Percentiles rank a stretch among this genome's conserved stretches.
Evolutionary conservation across 1,140 invertebrate genomes (phyloP).

Genomic region (Anthonomus grandis): DNA sequence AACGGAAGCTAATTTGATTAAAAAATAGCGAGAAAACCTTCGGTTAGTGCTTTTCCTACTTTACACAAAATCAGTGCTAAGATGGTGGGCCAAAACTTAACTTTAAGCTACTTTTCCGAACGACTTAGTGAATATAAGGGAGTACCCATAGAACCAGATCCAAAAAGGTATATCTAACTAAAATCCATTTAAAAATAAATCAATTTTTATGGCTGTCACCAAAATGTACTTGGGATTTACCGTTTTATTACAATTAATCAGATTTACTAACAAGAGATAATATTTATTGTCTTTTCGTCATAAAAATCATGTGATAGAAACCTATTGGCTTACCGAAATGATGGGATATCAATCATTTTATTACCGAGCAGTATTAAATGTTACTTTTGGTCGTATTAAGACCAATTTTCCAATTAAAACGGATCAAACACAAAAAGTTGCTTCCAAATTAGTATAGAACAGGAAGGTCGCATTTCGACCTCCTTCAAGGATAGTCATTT

Average conservation of each 20-base stretch:
- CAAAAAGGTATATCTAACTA: conserved; percentile 7
- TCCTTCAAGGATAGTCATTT: conserved; percentile 7
- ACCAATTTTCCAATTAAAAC: conserved; percentile 11
- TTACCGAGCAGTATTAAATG: too few relatives aligned
- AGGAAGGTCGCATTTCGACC: conserved; percentile 8
- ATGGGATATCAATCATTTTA: too few relatives aligned
- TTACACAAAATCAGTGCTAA: not conserved
- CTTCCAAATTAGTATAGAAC: conserved; percentile 1
- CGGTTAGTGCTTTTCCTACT: not conserved
- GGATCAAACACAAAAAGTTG: conserved; percentile 3
- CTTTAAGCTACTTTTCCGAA: conserved; percentile 10
- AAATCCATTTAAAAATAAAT: too few relatives aligned
- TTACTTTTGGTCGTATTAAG: too few relatives aligned
- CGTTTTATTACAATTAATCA: too few relatives aligned
- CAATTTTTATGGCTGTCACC: too few relatives aligned
- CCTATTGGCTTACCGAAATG: too few relatives aligned
- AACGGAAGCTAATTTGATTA: conserved; percentile 1
- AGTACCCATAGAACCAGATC: not conserved
- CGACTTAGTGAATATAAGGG: not conserved
- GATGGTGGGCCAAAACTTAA: conserved; percentile 17
- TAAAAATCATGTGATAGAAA: too few relatives aligned
- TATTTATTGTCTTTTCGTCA: too few relatives aligned
- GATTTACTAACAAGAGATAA: too few relatives aligned
- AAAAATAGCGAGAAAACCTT: not conserved
- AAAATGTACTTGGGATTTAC: too few relatives aligned